phyloP scores from a whole-genome alignment of 2,797 vertebrate genomes.

The Brachyrhaphis roseni region DNA sequence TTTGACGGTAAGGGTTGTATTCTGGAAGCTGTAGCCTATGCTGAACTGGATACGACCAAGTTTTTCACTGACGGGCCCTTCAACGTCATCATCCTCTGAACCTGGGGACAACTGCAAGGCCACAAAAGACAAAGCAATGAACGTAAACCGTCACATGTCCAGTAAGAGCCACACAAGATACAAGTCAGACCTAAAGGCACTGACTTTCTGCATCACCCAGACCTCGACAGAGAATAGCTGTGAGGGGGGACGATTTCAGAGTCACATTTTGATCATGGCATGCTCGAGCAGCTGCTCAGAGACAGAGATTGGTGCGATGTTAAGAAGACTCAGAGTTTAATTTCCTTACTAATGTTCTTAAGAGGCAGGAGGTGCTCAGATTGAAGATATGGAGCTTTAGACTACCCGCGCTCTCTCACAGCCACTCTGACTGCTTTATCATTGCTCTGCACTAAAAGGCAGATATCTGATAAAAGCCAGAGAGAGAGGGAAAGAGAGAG shows the following conservation, averaged over 20 bases:
- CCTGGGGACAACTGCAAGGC: constrained; percentile 90
- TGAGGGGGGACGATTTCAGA: constrained; percentile 43
- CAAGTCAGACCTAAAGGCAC: constrained; percentile 47
- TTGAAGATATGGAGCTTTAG: constrained; percentile 73
- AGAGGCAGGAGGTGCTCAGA: constrained; percentile 76
- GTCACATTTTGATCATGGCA: constrained; percentile 43
- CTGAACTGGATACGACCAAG: constrained; percentile 98
- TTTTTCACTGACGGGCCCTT: constrained; percentile 92
- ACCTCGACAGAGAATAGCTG: constrained; percentile 40
- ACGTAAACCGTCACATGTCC: constrained; percentile 7
- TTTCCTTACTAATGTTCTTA: constrained; percentile 80
- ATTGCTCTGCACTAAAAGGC: constrained; percentile 72
- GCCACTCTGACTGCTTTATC: constrained; percentile 69
- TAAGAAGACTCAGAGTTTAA: constrained; percentile 75
- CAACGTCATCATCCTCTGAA: constrained; percentile 94
- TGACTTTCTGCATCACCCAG: constrained; percentile 19
- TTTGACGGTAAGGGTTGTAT: constrained; percentile 97
- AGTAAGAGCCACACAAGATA: constrained; percentile 15
- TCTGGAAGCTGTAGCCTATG: constrained; percentile 98
- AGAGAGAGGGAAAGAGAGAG: constrained; percentile 30
- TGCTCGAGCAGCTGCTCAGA: constrained; percentile 51
- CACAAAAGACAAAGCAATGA: constrained; percentile 34
- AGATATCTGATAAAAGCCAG: constrained; percentile 68
- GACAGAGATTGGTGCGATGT: constrained; percentile 67
- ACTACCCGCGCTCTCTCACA: constrained; percentile 57